Percentiles rank a stretch among this genome's conserved stretches.
phyloP scores from a whole-genome alignment of 2,888 invertebrate species.

The Tortricodes alternella region DNA sequence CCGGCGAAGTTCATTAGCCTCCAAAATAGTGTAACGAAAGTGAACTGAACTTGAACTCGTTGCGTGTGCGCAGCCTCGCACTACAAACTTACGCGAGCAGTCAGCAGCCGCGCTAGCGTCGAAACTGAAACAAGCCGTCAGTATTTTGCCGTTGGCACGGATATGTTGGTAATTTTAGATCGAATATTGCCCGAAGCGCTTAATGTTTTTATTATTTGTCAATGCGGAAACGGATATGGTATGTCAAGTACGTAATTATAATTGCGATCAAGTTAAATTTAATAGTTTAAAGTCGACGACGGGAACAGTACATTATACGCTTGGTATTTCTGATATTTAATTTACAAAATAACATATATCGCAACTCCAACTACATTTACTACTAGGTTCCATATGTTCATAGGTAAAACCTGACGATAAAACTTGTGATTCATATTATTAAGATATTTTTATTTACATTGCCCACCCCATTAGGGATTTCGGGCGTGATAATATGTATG shows the following conservation, averaged over 20 bases:
- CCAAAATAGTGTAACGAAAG: conserved; percentile 30
- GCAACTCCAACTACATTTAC: too few species aligned
- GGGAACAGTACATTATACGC: too few species aligned
- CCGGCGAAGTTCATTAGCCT: conserved; percentile 27
- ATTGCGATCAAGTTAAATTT: neutral
- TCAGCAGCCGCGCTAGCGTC: neutral
- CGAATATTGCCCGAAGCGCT: conserved; percentile 1
- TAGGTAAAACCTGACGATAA: too few species aligned
- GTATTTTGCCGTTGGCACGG: neutral
- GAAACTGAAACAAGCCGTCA: neutral
- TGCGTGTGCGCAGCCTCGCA: conserved; percentile 17
- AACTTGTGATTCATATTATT: too few species aligned
- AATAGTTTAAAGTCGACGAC: too few species aligned
- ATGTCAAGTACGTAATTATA: conserved; percentile 7
- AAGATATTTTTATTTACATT: too few species aligned
- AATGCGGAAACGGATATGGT: conserved; percentile 28
- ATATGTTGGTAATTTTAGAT: conserved; percentile 2
- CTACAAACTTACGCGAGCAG: neutral
- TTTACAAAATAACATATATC: neutral
- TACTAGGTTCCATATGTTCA: too few species aligned
- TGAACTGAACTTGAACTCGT: conserved; percentile 28
- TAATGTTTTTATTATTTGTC: conserved; percentile 16
- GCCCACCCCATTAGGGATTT: too few species aligned
- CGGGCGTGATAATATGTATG: too few species aligned
- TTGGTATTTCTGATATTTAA: too few species aligned